A percentile compares a stretch with the other conserved stretches of the same genome.
These are phyloP conservation scores for Pandemis corylana DNA, from an alignment of 2,888 invertebrate genomes.

Conservation along the genomic window DNA sequence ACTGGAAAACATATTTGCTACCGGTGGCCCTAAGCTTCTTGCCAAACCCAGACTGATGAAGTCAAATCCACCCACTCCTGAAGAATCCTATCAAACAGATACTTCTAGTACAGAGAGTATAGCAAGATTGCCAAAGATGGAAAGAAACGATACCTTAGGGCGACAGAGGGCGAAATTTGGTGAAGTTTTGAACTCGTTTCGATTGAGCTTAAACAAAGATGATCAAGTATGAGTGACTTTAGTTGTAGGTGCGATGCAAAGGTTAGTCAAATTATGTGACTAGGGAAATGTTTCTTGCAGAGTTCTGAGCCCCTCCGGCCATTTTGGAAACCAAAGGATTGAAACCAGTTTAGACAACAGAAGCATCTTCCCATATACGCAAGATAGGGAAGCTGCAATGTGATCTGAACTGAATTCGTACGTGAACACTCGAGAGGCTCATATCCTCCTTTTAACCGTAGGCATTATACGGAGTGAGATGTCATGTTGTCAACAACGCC, in stretches of 20 bases:
- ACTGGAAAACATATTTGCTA: constrained; percentile 72
- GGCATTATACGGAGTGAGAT: no score
- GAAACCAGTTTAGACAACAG: no score
- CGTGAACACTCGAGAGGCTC: no score
- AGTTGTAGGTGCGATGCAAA: neutral
- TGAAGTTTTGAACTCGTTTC: constrained; percentile 75
- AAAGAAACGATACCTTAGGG: constrained; percentile 78
- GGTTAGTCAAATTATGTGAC: neutral
- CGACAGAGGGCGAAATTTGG: constrained; percentile 75
- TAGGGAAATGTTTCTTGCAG: neutral
- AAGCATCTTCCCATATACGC: neutral
- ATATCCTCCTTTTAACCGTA: no score
- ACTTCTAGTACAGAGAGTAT: constrained; percentile 69
- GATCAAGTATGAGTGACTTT: constrained; percentile 60
- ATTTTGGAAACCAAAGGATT: neutral
- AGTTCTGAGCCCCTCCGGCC: neutral
- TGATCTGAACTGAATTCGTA: no score
- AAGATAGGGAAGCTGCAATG: neutral
- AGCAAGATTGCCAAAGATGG: constrained; percentile 68
- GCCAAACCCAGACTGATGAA: constrained; percentile 68
- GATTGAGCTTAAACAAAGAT: constrained; percentile 71
- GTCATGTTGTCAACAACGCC: no score
- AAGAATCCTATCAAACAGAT: constrained; percentile 69
- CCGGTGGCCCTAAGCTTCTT: constrained; percentile 65
- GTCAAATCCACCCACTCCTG: constrained; percentile 72